Base-by-base conservation (phyloP, 2,797 vertebrate genomes). In the Acanthornis magna region DNA sequence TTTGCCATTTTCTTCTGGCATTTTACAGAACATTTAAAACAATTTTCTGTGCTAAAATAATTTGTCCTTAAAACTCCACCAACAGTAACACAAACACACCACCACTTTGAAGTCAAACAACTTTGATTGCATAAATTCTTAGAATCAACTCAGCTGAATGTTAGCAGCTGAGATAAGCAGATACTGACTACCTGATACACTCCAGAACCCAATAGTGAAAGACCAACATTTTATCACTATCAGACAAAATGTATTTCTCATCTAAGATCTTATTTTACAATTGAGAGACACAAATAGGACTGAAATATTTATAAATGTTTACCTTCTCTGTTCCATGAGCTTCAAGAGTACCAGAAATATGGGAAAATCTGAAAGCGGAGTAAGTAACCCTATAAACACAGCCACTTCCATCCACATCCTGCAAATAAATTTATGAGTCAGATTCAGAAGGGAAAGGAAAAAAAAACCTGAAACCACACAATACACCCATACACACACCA, bases 341-440 rank as follows among this genome's bases (percentile, higher is more conserved):
- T 93, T 98, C 98, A 38, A 99, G 97, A 45, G 92, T 97, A 48
- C 99, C 99, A 43, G 98, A 99, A 85, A 99, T 94, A 93, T 74
- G 97, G 72, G 98, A 98, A 96, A 98, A 99, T 85, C 97, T 98
- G 88, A 99, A 99, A 63, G 98, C 98, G 2, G 98, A 98, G 96
- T 99, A 99, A 34, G 98, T 99, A 80, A 98, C 99, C 66, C 99
- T 98, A 92, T 98, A 99, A 77, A 99, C 98, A 76, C 98, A 97
- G 78, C 97, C 98, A 79, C 97, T 98, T 92, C 96, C 97, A 97
- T 99, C 98, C 75, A 99, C 98, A 74, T 98, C 98, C 99, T 99
- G 96, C 63, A 94, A 97, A 94, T 25, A 30, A 91, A 94, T 61
- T 75, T 50, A 51, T 18, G 26, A 74, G 67, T 79, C 84, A 93